A percentile compares a stretch with the other conserved stretches of the same genome.
phyloP scores from a whole-genome alignment of 92 coral and sea anemone species.

The Plumapathes pennacea region DNA sequence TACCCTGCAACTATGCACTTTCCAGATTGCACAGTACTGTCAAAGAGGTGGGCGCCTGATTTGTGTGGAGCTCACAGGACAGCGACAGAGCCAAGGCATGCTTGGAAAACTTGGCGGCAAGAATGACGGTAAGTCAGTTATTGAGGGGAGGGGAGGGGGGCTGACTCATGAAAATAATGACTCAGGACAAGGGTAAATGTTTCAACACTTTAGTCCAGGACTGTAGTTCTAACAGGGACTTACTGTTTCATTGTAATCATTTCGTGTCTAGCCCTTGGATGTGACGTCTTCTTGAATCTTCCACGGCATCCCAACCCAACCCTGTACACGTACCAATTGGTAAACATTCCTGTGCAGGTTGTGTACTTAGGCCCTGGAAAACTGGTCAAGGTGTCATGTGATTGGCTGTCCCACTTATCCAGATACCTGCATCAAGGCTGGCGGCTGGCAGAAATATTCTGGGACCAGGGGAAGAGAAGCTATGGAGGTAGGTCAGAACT shows the following conservation, averaged over 20 bases:
- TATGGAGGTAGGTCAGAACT: slow-evolving; percentile 77
- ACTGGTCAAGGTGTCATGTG: slow-evolving; percentile 93
- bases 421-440: slow-evolving; percentile 82
- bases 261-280: slow-evolving; percentile 69
- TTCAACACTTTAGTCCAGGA: too few species aligned
- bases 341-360: slow-evolving; percentile 87
- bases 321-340: slow-evolving; percentile 77
- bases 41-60: slow-evolving; percentile 78
- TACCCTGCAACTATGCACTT: too few species aligned
- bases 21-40: slow-evolving; percentile 69
- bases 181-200: too few species aligned
- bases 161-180: too few species aligned
- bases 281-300: slow-evolving; percentile 92
- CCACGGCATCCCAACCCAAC: slow-evolving; percentile 87
- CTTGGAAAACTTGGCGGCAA: slow-evolving; percentile 56
- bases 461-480: slow-evolving; percentile 96
- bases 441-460: slow-evolving; percentile 86
- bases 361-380: slow-evolving; percentile 97
- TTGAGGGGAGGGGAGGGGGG: too few species aligned
- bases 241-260: too few species aligned
- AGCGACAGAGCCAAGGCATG: slow-evolving; percentile 64
- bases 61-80: slow-evolving; percentile 78
- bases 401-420: slow-evolving; percentile 92
- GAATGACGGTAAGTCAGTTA: slow-evolving; percentile 48
- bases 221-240: too few species aligned